Percentiles rank a stretch among this genome's conserved stretches.
phyloP scores from a whole-genome alignment of 2,113 vertebrate genomes.

The Casuarius casuarius region DNA sequence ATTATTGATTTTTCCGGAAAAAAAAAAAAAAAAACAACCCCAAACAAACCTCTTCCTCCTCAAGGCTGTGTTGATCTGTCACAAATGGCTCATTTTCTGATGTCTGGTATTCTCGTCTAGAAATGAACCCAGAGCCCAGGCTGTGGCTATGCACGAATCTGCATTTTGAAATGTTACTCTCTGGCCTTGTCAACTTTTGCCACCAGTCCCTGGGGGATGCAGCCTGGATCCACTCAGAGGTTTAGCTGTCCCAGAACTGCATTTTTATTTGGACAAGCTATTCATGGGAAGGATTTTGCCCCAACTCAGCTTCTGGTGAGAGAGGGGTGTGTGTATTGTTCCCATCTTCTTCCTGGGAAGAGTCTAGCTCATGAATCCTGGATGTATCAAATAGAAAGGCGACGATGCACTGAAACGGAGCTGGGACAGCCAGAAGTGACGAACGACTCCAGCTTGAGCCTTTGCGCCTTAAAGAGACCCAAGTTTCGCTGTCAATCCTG shows the following conservation, averaged over 20 bases:
- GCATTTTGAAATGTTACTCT: neutral
- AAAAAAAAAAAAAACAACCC: neutral
- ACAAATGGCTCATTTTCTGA: neutral
- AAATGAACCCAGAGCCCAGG: neutral
- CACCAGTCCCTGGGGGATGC: neutral
- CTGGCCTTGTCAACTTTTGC: fast-evolving
- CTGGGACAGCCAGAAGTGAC: neutral
- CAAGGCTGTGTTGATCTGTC: neutral
- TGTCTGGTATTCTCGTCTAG: neutral
- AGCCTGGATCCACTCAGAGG: neutral
- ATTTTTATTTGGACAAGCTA: neutral
- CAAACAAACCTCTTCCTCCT: neutral
- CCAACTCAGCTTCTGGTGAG: neutral
- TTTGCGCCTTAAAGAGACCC: neutral
- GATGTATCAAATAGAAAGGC: neutral
- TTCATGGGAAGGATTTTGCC: neutral
- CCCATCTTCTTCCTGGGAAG: neutral
- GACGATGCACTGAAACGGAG: fast-evolving
- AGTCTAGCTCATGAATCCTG: neutral
- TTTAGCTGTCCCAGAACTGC: neutral
- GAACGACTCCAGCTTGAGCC: neutral
- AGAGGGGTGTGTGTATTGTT: neutral
- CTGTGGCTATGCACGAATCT: neutral
- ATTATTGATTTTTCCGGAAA: neutral
- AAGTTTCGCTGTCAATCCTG: neutral